Conservation (phyloP, 2,797 vertebrate genomes). For the Mareca penelope region DNA sequence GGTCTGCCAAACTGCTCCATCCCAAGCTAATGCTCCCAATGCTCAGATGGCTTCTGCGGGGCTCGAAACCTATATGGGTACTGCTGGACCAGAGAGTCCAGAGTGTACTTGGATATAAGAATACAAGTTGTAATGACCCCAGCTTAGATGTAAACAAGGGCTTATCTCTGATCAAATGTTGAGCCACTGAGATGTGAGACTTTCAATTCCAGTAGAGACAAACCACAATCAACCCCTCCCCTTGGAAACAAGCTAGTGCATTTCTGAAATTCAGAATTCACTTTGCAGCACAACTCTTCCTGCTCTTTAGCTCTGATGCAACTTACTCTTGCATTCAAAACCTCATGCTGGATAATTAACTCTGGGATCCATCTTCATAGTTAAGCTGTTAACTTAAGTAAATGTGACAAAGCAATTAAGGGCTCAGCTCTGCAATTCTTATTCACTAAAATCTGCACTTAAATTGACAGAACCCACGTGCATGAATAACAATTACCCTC, state of each 20-base stretch:
- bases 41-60: background rate
- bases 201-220: background rate
- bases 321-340: background rate
- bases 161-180: background rate
- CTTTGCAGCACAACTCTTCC: background rate
- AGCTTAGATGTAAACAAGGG: background rate
- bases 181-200: background rate
- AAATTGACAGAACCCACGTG: background rate
- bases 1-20: background rate
- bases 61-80: fast-evolving
- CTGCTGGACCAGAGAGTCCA: background rate
- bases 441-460: slow-evolving; percentile 17
- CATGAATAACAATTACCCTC: slow-evolving; percentile 21
- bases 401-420: slow-evolving; percentile 50
- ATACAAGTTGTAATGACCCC: background rate
- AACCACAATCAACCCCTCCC: background rate
- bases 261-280: slow-evolving; percentile 1
- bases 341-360: slow-evolving; percentile 20
- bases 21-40: fast-evolving
- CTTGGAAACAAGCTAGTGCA: background rate
- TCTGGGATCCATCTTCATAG: slow-evolving; percentile 29
- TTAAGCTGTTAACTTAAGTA: slow-evolving; percentile 17
- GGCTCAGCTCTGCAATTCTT: slow-evolving; percentile 4
- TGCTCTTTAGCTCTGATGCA: slow-evolving; percentile 2
- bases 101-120: fast-evolving